These are phyloP conservation scores for Metridium senile DNA, from an alignment of 92 coral and sea anemone genomes.

Conservation along the genomic window DNA sequence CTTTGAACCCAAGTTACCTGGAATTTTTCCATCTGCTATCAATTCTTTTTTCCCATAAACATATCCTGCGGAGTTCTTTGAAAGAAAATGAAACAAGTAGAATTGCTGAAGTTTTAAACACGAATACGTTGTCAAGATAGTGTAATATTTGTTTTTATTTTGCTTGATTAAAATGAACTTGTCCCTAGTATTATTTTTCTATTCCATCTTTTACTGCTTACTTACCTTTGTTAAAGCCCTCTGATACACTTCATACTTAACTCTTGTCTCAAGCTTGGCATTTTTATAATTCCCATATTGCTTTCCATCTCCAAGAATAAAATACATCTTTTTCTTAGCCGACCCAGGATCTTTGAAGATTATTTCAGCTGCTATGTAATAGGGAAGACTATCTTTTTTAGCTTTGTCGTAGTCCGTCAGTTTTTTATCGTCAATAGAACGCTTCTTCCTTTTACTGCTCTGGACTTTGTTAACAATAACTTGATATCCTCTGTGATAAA, in stretches of 20 bases:
- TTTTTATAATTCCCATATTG: background rate
- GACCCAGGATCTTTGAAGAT: background rate
- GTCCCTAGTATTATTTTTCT: too few relatives aligned
- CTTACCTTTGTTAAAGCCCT: conserved; percentile 20
- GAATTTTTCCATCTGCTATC: background rate
- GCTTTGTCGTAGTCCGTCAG: conserved; percentile 22
- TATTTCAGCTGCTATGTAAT: conserved; percentile 31
- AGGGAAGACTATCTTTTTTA: background rate
- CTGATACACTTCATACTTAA: conserved; percentile 12
- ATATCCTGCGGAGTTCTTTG: background rate
- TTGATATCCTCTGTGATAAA: conserved; percentile 11
- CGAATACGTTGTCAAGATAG: too few relatives aligned
- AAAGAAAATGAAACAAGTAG: too few relatives aligned
- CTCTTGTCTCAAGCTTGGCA: conserved; percentile 3
- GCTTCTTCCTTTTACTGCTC: background rate
- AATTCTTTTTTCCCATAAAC: background rate
- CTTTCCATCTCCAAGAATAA: conserved; percentile 20
- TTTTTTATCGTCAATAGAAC: background rate
- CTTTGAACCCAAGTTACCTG: background rate
- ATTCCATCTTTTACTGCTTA: too few relatives aligned
- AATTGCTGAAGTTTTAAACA: too few relatives aligned
- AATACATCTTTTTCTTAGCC: background rate
- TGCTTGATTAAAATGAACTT: too few relatives aligned
- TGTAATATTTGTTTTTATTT: too few relatives aligned
- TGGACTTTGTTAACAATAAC: conserved; percentile 5